These are phyloP conservation scores for Aplysina aerophoba DNA, from an alignment of 37 sponge, comb jelly and placozoan species.

Conservation along the genomic window DNA sequence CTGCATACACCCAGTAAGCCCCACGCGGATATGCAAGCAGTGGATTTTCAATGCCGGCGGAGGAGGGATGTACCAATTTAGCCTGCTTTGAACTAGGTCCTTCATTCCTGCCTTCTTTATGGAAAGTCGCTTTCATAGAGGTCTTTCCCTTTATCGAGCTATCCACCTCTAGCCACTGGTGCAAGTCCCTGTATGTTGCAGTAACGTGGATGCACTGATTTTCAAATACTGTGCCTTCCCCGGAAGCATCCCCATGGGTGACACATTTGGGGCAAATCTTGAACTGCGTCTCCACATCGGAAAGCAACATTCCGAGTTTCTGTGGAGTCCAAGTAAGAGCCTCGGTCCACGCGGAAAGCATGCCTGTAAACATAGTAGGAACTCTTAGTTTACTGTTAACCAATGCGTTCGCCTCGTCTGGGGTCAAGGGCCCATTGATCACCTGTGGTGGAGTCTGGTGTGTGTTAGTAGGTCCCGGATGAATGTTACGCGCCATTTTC, in stretches of 20 bases:
- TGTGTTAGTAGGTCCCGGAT: background rate
- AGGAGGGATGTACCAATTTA: background rate
- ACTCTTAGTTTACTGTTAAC: background rate
- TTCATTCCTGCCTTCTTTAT: background rate
- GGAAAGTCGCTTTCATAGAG: background rate
- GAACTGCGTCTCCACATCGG: conserved; percentile 48
- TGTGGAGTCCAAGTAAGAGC: conserved; percentile 54
- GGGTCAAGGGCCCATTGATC: background rate
- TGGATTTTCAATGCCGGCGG: background rate
- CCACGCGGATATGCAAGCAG: conserved; percentile 16
- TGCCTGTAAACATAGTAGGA: conserved; percentile 56
- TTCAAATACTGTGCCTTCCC: conserved; percentile 58
- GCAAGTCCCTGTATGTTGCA: conserved; percentile 59
- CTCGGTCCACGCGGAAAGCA: conserved; percentile 46
- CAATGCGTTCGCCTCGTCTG: background rate
- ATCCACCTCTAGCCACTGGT: conserved; percentile 53
- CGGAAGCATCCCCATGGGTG: background rate
- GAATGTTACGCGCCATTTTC: background rate
- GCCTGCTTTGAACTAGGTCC: conserved; percentile 16
- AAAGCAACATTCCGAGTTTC: conserved; percentile 34
- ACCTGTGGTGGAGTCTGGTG: background rate
- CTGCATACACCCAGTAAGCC: conserved; percentile 82
- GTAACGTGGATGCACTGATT: conserved; percentile 70
- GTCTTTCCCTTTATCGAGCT: background rate
- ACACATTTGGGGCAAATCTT: conserved; percentile 64